A percentile compares a stretch with the other conserved stretches of the same genome.
Conservation (phyloP, 2,888 invertebrate genomes). For the Uloborus plumipes region DNA sequence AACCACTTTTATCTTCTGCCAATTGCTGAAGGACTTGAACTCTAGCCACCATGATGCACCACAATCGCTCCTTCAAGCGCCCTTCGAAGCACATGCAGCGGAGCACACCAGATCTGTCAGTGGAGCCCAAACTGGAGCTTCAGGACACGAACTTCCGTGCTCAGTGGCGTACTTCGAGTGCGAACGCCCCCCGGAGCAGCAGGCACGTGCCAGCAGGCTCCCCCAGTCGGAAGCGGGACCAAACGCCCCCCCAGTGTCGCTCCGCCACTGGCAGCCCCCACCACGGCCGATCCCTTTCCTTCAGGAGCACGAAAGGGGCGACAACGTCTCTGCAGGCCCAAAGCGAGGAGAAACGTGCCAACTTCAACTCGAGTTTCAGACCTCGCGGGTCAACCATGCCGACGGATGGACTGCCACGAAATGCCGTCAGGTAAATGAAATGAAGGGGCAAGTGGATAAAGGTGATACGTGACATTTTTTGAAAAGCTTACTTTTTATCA, state of each 20-base stretch:
- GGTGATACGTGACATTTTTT: no score
- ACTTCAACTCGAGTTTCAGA: conserved; percentile 23
- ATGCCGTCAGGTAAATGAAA: conserved; percentile 18
- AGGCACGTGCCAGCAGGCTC: background rate
- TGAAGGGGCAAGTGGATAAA: no score
- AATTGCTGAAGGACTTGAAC: no score
- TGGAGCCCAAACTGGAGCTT: conserved; percentile 27
- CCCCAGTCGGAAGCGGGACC: background rate
- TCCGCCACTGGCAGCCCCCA: conserved; percentile 43
- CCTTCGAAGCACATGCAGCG: conserved; percentile 17
- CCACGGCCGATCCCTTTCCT: conserved; percentile 53
- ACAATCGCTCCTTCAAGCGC: conserved; percentile 17
- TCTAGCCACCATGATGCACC: conserved; percentile 3
- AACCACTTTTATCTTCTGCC: no score
- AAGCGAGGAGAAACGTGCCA: conserved; percentile 23
- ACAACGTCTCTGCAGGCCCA: conserved; percentile 52
- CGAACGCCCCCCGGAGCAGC: conserved; percentile 10
- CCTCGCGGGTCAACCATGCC: conserved; percentile 65
- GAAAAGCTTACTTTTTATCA: no score
- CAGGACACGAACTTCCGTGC: background rate
- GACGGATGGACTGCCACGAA: conserved; percentile 37
- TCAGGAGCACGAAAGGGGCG: conserved; percentile 51
- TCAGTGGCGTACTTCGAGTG: conserved; percentile 41
- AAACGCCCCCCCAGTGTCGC: conserved; percentile 19
- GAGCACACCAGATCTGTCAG: conserved; percentile 43